These are phyloP conservation scores for Hydrocynus forskahlii DNA, from an alignment of 2,797 vertebrate species.

Conservation along the genomic window DNA sequence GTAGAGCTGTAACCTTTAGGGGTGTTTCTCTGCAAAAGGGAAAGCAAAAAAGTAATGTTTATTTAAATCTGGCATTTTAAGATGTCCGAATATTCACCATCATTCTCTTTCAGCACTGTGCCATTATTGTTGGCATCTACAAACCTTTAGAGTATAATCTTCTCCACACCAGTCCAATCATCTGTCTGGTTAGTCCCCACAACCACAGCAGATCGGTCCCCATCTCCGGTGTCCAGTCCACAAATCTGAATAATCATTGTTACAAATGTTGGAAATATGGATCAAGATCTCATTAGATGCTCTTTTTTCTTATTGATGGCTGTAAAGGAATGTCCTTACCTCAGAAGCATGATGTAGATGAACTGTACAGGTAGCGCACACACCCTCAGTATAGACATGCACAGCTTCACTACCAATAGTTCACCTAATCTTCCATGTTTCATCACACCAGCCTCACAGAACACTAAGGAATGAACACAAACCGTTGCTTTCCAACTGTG, in stretches of 20 bases:
- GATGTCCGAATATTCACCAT: not conserved
- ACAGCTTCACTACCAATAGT: slow-evolving; percentile 53
- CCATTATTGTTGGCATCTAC: not conserved
- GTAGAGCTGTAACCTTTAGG: not conserved
- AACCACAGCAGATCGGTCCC: slow-evolving; percentile 20
- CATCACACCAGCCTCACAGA: slow-evolving; percentile 61
- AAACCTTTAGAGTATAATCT: slow-evolving; percentile 22
- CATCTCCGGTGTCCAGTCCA: slow-evolving; percentile 37
- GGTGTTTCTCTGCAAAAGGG: not conserved
- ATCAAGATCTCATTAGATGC: not conserved
- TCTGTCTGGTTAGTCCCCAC: not conserved
- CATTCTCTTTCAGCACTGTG: not conserved
- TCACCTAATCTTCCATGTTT: not conserved
- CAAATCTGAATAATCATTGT: slow-evolving; percentile 35
- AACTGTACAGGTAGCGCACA: slow-evolving; percentile 59
- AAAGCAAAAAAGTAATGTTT: not conserved
- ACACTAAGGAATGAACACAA: slow-evolving; percentile 63
- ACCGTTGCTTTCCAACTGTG: not conserved
- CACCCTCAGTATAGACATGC: slow-evolving; percentile 57
- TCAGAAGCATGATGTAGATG: slow-evolving; percentile 46
- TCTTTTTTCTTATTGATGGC: not conserved
- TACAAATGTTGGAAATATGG: not conserved
- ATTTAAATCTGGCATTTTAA: not conserved
- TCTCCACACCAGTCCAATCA: slow-evolving; percentile 17
- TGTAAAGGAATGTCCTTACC: slow-evolving; percentile 53